These are phyloP conservation scores for Aspidiotus rigidus DNA, from an alignment of 2,888 invertebrate genomes.

Conservation along the genomic window DNA sequence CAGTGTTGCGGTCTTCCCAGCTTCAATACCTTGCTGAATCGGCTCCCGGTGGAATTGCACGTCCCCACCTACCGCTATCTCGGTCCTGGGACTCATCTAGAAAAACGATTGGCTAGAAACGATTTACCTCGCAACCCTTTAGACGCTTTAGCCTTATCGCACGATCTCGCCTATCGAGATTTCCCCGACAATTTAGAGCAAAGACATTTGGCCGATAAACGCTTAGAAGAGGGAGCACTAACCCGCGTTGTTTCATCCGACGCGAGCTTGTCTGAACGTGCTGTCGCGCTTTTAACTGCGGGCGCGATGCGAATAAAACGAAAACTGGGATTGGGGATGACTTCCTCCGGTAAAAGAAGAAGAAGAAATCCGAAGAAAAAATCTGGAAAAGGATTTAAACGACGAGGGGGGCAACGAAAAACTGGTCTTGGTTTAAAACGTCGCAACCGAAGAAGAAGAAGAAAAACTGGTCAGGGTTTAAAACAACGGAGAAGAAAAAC, in stretches of 20 bases:
- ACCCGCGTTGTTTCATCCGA: not conserved
- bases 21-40: not conserved
- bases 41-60: not conserved
- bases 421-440: not conserved
- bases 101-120: not conserved
- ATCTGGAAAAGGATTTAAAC: no score
- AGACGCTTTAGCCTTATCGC: not conserved
- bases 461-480: no score
- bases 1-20: not conserved
- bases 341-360: no score
- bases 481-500: no score
- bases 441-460: no score
- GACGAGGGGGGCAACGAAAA: not conserved
- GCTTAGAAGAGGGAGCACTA: not conserved
- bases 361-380: no score
- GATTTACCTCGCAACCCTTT: not conserved
- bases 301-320: not conserved
- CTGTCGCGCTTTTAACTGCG: not conserved
- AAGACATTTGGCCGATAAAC: not conserved
- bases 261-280: not conserved
- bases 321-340: not conserved
- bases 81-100: not conserved
- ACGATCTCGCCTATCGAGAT: not conserved
- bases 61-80: not conserved
- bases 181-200: not conserved